phyloP scores from a whole-genome alignment of 2,113 vertebrate genomes.

The Cryptomyrus ogoouensis region DNA sequence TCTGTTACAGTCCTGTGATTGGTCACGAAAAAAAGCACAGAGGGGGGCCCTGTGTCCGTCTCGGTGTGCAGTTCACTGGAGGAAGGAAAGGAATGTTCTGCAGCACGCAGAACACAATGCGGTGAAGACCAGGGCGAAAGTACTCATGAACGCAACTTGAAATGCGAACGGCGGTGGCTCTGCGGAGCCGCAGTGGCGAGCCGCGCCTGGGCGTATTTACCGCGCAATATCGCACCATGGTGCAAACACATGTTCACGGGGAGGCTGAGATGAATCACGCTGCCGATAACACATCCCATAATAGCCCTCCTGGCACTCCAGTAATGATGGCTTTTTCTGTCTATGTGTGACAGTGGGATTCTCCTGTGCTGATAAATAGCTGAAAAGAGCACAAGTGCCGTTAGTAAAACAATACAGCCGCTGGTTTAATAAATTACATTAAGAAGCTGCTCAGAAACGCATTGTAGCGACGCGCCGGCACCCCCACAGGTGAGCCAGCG shows the following conservation, averaged over 20 bases:
- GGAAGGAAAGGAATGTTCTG: background rate
- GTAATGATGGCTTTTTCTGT: constrained; percentile 2
- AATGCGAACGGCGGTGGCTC: background rate
- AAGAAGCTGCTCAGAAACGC: background rate
- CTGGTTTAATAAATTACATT: constrained; percentile 1
- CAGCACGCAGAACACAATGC: background rate
- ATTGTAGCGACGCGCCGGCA: background rate
- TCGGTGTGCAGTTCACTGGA: background rate
- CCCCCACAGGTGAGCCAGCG: background rate
- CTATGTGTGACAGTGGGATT: constrained; percentile 6
- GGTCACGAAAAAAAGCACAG: background rate
- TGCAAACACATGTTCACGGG: constrained; percentile 1
- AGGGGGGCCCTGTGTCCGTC: background rate
- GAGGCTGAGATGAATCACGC: constrained; percentile 4
- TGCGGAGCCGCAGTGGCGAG: background rate
- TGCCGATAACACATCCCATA: constrained; percentile 9
- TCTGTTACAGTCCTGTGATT: background rate
- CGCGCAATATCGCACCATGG: background rate
- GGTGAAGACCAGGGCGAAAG: no score
- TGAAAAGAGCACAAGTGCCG: background rate
- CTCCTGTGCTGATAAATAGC: constrained; percentile 7
- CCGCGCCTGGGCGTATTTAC: background rate
- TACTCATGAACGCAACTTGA: background rate
- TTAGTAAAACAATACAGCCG: background rate
- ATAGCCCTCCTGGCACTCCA: constrained; percentile 14